Base-by-base conservation (phyloP, 2,888 invertebrate species). In the Blastobasis adustella region DNA sequence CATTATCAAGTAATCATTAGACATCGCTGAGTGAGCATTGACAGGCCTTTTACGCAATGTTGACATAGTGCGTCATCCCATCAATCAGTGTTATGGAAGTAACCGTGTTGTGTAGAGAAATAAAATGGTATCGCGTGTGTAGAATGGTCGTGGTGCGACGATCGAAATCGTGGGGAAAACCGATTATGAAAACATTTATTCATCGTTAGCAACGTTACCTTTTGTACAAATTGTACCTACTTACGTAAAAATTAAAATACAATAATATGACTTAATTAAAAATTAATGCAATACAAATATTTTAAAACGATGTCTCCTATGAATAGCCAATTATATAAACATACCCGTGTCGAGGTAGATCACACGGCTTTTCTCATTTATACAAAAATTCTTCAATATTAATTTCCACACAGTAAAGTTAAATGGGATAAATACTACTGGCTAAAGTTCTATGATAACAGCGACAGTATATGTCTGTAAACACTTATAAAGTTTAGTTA, bases 401-500 rank as follows among this genome's bases (percentile, higher is more conserved):
- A 8, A 59, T 58, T 55, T 59, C 62, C 56, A 64, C 62, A 64
- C 57, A 58, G 53, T 57, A 50, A 43, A 62, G 56, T 55, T 57
- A 54, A 59, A 52, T 60, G 6, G 8, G n/a, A 58, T 56, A 45
- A 40, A 39, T 45, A 40, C 45, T 46, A 42, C n/a, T 10, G 23
- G 10, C 37, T 46, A 41, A 50, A 53, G 47, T 54, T 23, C 23
- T 23, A 23, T 23, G 23, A 23, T 23, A 23, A 52, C 54, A 58
- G 51, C 51, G 54, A 60, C 56, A 56, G 52, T 56, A 65, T 57
- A 45, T 55, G 62, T 66, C 57, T 71, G 72, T 67, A 74, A 74
- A 76, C 69, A 70, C 69, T 64, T 75, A 60, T 69, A 77, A 79
- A 77, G 73, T 66, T 71, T 76, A 76, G 62, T 73, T 76, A 80